Conservation (phyloP, 1,140 invertebrate species). For the Anastatus disparis region DNA sequence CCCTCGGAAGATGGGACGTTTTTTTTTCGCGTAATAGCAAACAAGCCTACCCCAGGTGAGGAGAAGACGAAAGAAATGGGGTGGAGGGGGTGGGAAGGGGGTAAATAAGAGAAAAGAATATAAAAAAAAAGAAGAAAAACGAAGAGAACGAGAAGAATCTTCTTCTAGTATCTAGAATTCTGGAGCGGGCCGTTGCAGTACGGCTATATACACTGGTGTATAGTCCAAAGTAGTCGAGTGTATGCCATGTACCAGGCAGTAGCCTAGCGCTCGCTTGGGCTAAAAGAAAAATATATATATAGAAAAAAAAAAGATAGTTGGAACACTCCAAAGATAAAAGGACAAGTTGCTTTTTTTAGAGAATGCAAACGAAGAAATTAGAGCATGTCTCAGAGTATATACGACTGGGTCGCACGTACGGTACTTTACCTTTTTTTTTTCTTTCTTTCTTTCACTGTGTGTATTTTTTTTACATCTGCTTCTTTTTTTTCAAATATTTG, state of each 20-base stretch:
- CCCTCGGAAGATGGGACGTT: slow-evolving; percentile 52
- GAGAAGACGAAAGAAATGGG: slow-evolving; percentile 27
- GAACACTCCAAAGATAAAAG: slow-evolving; percentile 51
- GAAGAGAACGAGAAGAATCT: slow-evolving; percentile 49
- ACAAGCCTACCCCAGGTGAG: slow-evolving; percentile 47
- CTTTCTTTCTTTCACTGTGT: not conserved
- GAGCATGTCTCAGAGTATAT: slow-evolving; percentile 43
- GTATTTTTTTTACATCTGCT: not conserved
- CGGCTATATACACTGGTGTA: not conserved
- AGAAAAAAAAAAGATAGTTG: slow-evolving; percentile 56
- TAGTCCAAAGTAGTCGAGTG: slow-evolving; percentile 49
- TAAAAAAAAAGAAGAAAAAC: no score
- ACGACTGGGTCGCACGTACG: slow-evolving; percentile 41
- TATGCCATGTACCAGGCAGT: slow-evolving; percentile 50
- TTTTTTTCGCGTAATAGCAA: slow-evolving; percentile 53
- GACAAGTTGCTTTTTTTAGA: slow-evolving; percentile 50
- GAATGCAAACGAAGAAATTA: slow-evolving; percentile 56
- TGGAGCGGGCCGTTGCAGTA: slow-evolving; percentile 51
- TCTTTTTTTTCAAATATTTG: not conserved
- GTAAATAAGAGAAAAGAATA: slow-evolving; percentile 34
- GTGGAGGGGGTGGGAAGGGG: slow-evolving; percentile 38
- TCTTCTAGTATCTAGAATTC: slow-evolving; percentile 58
- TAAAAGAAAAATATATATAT: no score
- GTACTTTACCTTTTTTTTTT: not conserved
- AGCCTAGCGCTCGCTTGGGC: no score